Conservation (phyloP, 1,140 invertebrate genomes). For the Eriosoma lanigerum region DNA sequence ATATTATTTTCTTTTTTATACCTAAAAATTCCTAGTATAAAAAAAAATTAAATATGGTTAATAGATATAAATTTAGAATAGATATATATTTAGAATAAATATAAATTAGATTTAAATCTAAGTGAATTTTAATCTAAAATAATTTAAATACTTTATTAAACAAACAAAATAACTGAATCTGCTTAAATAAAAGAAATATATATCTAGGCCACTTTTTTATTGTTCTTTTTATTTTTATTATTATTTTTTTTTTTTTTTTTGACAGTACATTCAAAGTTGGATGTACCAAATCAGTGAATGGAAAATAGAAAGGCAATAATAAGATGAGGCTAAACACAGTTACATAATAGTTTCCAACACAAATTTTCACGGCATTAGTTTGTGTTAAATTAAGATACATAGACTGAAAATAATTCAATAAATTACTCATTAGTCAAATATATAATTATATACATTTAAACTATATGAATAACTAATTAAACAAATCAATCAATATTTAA, state of each 20-base stretch:
- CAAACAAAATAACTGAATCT: neutral
- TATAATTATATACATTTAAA: too few species aligned
- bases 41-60: neutral
- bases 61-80: neutral
- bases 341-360: slow-evolving; percentile 38
- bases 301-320: slow-evolving; percentile 45
- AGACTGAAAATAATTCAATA: neutral
- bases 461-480: too few species aligned
- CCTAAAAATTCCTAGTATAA: slow-evolving; percentile 4
- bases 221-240: too few species aligned
- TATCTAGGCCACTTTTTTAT: slow-evolving; percentile 37
- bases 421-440: too few species aligned
- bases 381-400: neutral
- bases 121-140: neutral
- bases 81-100: neutral
- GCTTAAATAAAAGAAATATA: neutral
- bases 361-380: slow-evolving; percentile 28
- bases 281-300: slow-evolving; percentile 51
- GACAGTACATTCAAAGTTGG: slow-evolving; percentile 43
- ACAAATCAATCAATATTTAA: too few species aligned
- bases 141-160: slow-evolving; percentile 9
- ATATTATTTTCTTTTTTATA: slow-evolving; percentile 32
- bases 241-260: slow-evolving; percentile 19
- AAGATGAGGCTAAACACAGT: slow-evolving; percentile 38
- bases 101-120: neutral